These are phyloP conservation scores for Trachurus trachurus DNA, from an alignment of 2,797 vertebrate species.

Conservation along the genomic window DNA sequence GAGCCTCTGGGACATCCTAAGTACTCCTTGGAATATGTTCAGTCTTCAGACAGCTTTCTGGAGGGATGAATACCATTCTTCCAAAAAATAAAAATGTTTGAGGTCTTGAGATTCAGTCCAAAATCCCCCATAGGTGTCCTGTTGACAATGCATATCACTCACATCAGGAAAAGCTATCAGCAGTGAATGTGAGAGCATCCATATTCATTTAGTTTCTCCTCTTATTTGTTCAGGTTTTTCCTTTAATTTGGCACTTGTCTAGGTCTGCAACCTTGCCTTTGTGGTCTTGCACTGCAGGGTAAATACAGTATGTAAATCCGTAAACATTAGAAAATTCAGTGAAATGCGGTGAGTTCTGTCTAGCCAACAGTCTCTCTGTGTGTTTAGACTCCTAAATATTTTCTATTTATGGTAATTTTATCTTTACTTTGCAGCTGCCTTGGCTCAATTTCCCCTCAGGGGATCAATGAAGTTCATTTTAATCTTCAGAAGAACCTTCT, in stretches of 20 bases:
- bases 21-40: not conserved
- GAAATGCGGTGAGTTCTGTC: conserved; percentile 32
- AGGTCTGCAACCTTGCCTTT: conserved; percentile 32
- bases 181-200: not conserved
- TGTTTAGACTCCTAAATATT: conserved; percentile 60
- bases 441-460: conserved; percentile 52
- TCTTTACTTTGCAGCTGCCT: conserved; percentile 69
- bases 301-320: conserved; percentile 42
- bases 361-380: conserved; percentile 18
- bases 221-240: not conserved
- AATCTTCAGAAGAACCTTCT: conserved; percentile 68
- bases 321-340: conserved; percentile 18
- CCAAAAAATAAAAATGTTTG: too few species aligned
- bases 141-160: not conserved
- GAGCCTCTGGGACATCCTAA: not conserved
- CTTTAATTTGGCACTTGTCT: not conserved
- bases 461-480: conserved; percentile 72
- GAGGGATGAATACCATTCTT: not conserved
- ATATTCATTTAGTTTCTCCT: not conserved
- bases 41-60: not conserved
- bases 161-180: not conserved
- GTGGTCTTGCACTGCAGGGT: conserved; percentile 5
- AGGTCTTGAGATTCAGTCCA: not conserved
- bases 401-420: conserved; percentile 67
- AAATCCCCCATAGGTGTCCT: not conserved